Evolutionary conservation across 2,113 vertebrate species (phyloP).

Genomic region (Tetraodon nigroviridis): DNA sequence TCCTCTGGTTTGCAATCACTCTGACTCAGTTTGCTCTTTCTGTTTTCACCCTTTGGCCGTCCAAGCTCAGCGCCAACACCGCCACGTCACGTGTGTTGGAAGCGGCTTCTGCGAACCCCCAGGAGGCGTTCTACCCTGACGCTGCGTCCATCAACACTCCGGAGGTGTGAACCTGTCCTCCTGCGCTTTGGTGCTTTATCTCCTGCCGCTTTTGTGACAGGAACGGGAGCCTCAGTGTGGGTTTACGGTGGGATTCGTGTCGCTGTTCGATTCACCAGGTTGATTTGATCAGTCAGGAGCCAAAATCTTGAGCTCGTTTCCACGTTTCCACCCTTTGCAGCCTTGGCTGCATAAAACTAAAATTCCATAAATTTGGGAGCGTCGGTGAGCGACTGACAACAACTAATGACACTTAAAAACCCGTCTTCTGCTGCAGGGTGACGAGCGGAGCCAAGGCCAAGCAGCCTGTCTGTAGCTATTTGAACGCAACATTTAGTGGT

Average conservation of each 20-base stretch:
- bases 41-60: not conserved
- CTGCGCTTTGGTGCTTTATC: too few species aligned
- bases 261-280: too few species aligned
- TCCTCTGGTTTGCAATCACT: not conserved
- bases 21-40: not conserved
- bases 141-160: not conserved
- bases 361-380: slow-evolving; percentile 60
- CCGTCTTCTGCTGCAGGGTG: slow-evolving; percentile 47
- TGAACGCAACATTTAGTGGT: slow-evolving; percentile 76
- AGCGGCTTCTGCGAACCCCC: too few species aligned
- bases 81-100: not conserved
- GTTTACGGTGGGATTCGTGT: slow-evolving; percentile 1
- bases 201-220: slow-evolving; percentile 3
- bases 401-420: slow-evolving; percentile 70
- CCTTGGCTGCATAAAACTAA: slow-evolving; percentile 42
- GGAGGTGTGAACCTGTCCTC: not conserved
- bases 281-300: too few species aligned
- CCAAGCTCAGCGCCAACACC: not conserved
- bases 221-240: slow-evolving; percentile 37
- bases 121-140: not conserved
- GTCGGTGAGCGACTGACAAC: slow-evolving; percentile 73
- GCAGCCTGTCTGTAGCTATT: slow-evolving; percentile 78
- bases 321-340: slow-evolving; percentile 46
- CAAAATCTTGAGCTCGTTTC: too few species aligned
- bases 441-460: slow-evolving; percentile 69